Conservation (phyloP, 2,113 vertebrate species). For the Macaca fascicularis region DNA sequence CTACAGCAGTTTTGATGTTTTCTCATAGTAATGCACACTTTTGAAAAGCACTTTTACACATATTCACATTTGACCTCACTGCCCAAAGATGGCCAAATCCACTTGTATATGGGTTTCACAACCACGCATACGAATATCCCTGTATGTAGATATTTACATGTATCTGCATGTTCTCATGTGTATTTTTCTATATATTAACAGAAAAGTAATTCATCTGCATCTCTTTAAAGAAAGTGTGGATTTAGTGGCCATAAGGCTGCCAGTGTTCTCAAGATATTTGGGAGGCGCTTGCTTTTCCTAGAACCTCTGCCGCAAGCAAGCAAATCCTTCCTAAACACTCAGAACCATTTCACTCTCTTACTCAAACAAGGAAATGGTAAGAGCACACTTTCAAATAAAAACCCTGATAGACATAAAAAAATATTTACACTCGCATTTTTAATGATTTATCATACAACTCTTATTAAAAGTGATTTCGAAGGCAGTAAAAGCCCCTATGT, state of each 20-base stretch:
- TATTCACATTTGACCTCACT: conserved; percentile 81
- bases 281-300: conserved; percentile 79
- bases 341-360: conserved; percentile 72
- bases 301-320: conserved; percentile 59
- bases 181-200: conserved; percentile 77
- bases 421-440: conserved; percentile 84
- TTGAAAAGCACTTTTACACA: conserved; percentile 83
- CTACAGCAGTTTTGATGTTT: conserved; percentile 88
- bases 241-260: conserved; percentile 70
- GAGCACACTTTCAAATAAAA: conserved; percentile 84
- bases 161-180: neutral
- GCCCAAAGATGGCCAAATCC: conserved; percentile 79
- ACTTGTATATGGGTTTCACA: conserved; percentile 68
- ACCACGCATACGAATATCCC: neutral
- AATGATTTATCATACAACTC: conserved; percentile 83
- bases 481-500: conserved; percentile 83
- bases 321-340: conserved; percentile 82
- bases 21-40: conserved; percentile 81
- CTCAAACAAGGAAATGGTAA: conserved; percentile 80
- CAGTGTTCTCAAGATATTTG: conserved; percentile 74
- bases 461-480: conserved; percentile 83
- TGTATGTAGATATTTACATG: neutral
- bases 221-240: conserved; percentile 61
- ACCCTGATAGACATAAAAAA: conserved; percentile 82
- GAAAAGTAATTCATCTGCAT: conserved; percentile 76